Conservation (phyloP, 2,113 vertebrate genomes). For the Hyperopisus bebe region DNA sequence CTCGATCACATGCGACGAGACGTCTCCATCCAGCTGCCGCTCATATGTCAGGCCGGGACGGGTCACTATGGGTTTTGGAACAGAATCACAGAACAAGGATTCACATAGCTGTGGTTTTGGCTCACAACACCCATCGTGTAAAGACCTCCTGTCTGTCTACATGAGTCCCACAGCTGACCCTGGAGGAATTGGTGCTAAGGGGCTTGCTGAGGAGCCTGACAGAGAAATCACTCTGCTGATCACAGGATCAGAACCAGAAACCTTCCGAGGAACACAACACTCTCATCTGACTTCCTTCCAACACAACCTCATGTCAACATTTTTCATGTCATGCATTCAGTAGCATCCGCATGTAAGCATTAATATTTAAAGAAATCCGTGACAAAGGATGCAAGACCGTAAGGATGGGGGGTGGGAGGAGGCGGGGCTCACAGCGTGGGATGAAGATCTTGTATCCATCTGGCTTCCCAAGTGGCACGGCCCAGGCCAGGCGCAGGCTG, state of each 20-base stretch:
- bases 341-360: background rate
- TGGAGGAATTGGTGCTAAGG: background rate
- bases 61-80: conserved; percentile 48
- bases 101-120: background rate
- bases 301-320: background rate
- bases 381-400: background rate
- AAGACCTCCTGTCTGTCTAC: background rate
- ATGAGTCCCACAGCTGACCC: background rate
- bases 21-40: conserved; percentile 58
- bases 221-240: background rate
- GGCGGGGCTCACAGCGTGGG: conserved; percentile 63
- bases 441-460: conserved; percentile 76
- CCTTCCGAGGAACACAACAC: background rate
- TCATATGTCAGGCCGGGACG: conserved; percentile 63
- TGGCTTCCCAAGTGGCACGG: conserved; percentile 61
- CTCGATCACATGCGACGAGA: conserved; percentile 71
- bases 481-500: conserved; percentile 77
- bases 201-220: background rate
- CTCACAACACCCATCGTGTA: background rate
- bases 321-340: background rate
- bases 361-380: background rate
- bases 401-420: background rate
- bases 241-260: background rate
- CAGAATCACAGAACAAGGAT: background rate
- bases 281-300: background rate